Conservation (phyloP, 2,113 vertebrate genomes). For the Eulemur rufifrons region DNA sequence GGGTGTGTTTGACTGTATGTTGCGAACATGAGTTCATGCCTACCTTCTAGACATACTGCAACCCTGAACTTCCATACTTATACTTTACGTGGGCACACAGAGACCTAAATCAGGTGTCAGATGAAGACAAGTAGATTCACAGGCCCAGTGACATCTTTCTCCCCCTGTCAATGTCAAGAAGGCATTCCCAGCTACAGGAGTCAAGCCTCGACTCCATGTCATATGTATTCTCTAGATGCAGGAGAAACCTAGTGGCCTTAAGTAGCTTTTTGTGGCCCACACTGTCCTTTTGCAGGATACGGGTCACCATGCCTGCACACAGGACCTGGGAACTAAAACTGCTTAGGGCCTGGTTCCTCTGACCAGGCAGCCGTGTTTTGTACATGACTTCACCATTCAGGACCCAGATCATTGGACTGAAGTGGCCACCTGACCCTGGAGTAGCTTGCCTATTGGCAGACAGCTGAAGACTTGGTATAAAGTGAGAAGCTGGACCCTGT, state of each 20-base stretch:
- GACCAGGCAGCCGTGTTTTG: not conserved
- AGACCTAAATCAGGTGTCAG: too few species aligned
- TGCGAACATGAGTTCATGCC: too few species aligned
- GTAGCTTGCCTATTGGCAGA: not conserved
- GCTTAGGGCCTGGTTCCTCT: not conserved
- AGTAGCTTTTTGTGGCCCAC: not conserved
- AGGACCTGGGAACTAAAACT: not conserved
- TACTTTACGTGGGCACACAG: too few species aligned
- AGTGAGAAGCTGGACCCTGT: not conserved
- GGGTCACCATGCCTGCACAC: not conserved
- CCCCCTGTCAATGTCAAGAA: too few species aligned
- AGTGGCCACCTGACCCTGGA: not conserved
- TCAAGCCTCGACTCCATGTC: not conserved
- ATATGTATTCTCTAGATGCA: too few species aligned
- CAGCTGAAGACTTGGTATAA: not conserved
- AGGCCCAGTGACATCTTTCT: too few species aligned
- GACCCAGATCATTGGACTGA: not conserved
- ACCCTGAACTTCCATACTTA: too few species aligned
- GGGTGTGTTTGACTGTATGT: too few species aligned
- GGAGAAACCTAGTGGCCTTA: not conserved
- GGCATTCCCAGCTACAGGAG: not conserved
- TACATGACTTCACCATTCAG: not conserved
- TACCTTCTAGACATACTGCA: too few species aligned
- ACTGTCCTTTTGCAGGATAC: not conserved
- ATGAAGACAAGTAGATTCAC: too few species aligned